A percentile compares a stretch with the other conserved stretches of the same genome.
phyloP scores from a whole-genome alignment of 2,888 invertebrate genomes.

The Thumatha senex region DNA sequence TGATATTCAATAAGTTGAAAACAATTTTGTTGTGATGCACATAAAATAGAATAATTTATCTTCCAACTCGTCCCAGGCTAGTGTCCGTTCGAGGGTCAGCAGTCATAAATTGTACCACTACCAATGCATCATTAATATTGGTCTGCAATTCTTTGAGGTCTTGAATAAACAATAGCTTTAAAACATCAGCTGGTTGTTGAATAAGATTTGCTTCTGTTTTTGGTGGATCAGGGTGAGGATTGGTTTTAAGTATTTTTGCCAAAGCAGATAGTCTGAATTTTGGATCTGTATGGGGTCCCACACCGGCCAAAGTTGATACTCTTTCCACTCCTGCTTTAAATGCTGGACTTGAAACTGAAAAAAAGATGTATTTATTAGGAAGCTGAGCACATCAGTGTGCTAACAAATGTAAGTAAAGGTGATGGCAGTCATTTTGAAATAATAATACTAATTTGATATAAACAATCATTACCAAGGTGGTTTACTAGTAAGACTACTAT shows the following conservation, averaged over 20 bases:
- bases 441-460: no score
- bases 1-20: neutral
- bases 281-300: slow-evolving; percentile 73
- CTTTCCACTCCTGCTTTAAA: slow-evolving; percentile 92
- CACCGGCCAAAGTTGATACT: slow-evolving; percentile 86
- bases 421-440: no score
- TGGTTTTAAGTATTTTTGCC: slow-evolving; percentile 90
- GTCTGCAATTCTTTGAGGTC: slow-evolving; percentile 95
- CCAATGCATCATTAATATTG: slow-evolving; percentile 96
- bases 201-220: slow-evolving; percentile 58
- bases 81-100: slow-evolving; percentile 99
- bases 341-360: slow-evolving; percentile 90
- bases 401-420: no score
- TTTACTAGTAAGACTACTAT: no score
- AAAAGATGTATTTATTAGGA: neutral
- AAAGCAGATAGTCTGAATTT: slow-evolving; percentile 82
- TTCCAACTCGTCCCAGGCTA: slow-evolving; percentile 95
- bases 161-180: slow-evolving; percentile 91
- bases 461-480: no score
- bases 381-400: no score
- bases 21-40: neutral
- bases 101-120: slow-evolving; percentile 95
- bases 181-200: slow-evolving; percentile 84
- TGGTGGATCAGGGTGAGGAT: slow-evolving; percentile 88
- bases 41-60: slow-evolving; percentile 46